A percentile compares a stretch with the other conserved stretches of the same genome.
Conservation (phyloP, 2,797 vertebrate genomes). For the Pteropus rufus region DNA sequence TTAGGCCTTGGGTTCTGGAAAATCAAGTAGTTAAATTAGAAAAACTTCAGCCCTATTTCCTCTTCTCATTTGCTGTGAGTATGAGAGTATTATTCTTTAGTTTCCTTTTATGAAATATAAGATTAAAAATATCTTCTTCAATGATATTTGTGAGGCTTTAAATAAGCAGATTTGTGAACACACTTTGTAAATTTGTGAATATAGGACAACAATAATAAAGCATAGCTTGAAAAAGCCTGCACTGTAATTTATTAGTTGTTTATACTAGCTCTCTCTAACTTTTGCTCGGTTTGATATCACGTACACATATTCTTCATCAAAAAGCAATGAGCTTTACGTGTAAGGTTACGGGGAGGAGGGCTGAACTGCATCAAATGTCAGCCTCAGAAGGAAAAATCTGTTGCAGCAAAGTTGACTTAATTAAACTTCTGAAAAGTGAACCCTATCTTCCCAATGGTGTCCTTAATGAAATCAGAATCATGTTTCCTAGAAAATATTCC, state of each 20-base stretch:
- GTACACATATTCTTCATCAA: neutral
- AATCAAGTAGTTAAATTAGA: neutral
- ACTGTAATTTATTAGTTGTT: neutral
- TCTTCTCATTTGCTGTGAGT: neutral
- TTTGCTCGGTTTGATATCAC: neutral
- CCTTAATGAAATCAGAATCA: slow-evolving; percentile 31
- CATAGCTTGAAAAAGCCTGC: neutral
- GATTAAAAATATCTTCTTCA: neutral
- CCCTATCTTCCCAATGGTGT: neutral
- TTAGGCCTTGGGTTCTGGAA: neutral
- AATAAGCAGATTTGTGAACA: neutral
- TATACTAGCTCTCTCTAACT: neutral
- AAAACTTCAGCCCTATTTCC: neutral
- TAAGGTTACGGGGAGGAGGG: neutral
- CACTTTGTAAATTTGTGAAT: neutral
- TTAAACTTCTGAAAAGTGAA: slow-evolving; percentile 41
- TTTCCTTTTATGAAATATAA: neutral
- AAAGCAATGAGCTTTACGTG: neutral
- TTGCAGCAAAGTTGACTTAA: neutral
- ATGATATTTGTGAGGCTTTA: neutral
- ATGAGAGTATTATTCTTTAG: neutral
- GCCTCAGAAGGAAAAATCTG: neutral
- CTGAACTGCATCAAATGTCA: slow-evolving; percentile 10
- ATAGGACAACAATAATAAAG: neutral
- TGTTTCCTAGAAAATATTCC: slow-evolving; percentile 35